These are phyloP conservation scores for Paguma larvata DNA, from an alignment of 2,797 vertebrate genomes.

Conservation along the genomic window DNA sequence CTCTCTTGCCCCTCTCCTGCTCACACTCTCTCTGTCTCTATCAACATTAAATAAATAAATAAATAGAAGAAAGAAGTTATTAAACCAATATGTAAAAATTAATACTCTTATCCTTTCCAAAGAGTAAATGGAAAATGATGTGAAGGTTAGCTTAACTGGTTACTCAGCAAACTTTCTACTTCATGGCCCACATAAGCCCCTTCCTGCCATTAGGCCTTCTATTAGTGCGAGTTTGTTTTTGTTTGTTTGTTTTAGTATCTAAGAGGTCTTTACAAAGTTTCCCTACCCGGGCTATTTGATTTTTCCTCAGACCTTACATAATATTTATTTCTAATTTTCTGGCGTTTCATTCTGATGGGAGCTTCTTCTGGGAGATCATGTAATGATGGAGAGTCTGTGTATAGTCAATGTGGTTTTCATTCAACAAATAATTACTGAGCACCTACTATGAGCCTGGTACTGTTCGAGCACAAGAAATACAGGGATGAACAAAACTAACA, in stretches of 20 bases:
- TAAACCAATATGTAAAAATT: neutral
- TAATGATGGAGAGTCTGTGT: neutral
- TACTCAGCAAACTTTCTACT: neutral
- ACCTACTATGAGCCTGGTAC: neutral
- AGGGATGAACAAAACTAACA: neutral
- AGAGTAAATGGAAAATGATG: neutral
- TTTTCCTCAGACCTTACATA: neutral
- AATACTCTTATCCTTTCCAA: neutral
- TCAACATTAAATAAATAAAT: too few relatives aligned
- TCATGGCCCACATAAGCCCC: too few relatives aligned
- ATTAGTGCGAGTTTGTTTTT: neutral
- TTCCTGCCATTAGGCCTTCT: neutral
- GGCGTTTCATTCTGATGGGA: neutral
- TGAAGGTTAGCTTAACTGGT: neutral
- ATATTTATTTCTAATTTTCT: neutral
- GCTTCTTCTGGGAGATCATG: neutral
- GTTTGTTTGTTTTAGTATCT: neutral
- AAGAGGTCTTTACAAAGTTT: neutral
- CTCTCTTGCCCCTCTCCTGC: too few relatives aligned
- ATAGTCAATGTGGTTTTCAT: neutral
- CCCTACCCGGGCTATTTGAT: neutral
- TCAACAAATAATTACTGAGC: constrained; percentile 3
- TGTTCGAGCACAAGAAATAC: neutral
- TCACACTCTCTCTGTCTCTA: too few relatives aligned
- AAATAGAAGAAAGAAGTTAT: neutral